Base-by-base conservation (phyloP, 2,888 invertebrate species). In the Phyto melanocephala region DNA sequence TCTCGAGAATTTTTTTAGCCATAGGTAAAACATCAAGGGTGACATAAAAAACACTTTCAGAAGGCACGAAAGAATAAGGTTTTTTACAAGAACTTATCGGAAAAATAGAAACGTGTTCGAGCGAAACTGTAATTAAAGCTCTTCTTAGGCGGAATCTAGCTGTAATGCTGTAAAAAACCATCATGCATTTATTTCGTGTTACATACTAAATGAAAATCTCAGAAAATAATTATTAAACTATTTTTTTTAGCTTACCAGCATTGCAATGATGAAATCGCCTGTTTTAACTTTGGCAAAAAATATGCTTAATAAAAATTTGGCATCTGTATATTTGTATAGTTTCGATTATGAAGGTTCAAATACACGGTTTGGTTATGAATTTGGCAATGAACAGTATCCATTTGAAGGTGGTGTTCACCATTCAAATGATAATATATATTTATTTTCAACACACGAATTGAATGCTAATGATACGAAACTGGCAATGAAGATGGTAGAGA, bases 391-490 rank as follows among this genome's bases (percentile, higher is more conserved):
- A 0, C 90, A 91, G 37, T 92, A 92, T 87, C 92, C 92, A 0
- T 92, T 92, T 75, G 88, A 91, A 77, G 92, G 92, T 4, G 92
- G 93, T 2, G 92, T 92, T 1, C 92, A 93, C 83, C 93, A 94
- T 86, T 93, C 93, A 0, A 92, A 94, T 85, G 94, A 94, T 80
- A 90, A 93, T 33, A 91, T 93, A n/a, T 93, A 94, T 85, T 85
- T 94, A n/a, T 94, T 93, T 87, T 87, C 89, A 11, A 90, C 89
- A 0, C 89, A 89, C 62, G 76, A 84, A 0, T 85, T 92, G 28
- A 90, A 89, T 76, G 77, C 83, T 6, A 91, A 92, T 58, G 92
- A 92, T 70, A 87, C 87, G 1, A 67, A 85, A 52, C 88, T 93
- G 63, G 91, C 92, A 0, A 89, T 91, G 47, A 90, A 89, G 79